phyloP scores from a whole-genome alignment of 2,888 invertebrate genomes.

The Cosmorhoe ocellata region DNA sequence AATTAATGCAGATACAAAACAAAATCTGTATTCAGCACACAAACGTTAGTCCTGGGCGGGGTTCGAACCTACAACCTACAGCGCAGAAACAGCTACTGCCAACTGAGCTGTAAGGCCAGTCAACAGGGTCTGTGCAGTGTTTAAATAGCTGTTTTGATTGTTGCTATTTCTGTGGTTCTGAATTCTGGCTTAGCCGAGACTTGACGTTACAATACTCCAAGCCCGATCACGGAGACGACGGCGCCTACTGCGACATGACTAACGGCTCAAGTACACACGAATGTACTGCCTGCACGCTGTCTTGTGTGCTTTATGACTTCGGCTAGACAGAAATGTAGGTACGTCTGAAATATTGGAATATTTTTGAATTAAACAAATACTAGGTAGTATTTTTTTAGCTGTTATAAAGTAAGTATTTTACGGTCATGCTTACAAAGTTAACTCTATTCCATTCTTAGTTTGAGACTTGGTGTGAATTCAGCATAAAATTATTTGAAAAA shows the following conservation, averaged over 20 bases:
- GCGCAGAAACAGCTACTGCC: too few relatives aligned
- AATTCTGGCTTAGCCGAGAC: not conserved
- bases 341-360: conserved; percentile 8
- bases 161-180: not conserved
- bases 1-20: too few relatives aligned
- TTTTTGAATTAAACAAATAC: conserved; percentile 2
- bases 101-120: too few relatives aligned
- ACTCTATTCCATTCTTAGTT: too few relatives aligned
- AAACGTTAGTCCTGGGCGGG: too few relatives aligned
- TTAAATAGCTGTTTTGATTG: not conserved
- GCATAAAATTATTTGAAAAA: not conserved
- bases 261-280: conserved; percentile 30
- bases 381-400: too few relatives aligned
- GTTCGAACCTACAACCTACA: too few relatives aligned
- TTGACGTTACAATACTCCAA: conserved; percentile 18
- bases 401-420: too few relatives aligned
- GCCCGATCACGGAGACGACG: conserved; percentile 18
- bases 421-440: too few relatives aligned
- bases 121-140: too few relatives aligned
- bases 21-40: too few relatives aligned
- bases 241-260: conserved; percentile 28
- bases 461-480: too few relatives aligned
- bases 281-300: conserved; percentile 24
- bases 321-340: conserved; percentile 11
- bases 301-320: conserved; percentile 15